Evolutionary conservation across 2,888 invertebrate genomes (phyloP).

Genomic region (Machimus rusticus): DNA sequence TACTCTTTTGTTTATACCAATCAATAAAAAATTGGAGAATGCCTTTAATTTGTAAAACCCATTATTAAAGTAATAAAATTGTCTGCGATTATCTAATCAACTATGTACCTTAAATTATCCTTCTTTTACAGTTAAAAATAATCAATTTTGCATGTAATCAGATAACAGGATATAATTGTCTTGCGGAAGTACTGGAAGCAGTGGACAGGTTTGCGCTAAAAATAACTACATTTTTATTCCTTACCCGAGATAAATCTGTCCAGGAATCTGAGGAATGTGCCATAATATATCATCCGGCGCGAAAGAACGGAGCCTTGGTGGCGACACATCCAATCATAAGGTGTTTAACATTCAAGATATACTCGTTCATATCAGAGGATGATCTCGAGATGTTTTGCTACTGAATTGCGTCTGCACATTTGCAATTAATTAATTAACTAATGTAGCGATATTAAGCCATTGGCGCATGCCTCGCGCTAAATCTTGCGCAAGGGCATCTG

Average conservation of each 20-base stretch:
- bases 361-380: background rate
- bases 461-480: background rate
- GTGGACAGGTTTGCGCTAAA: background rate
- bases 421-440: slow-evolving; percentile 45
- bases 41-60: background rate
- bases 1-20: no score
- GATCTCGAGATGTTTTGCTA: background rate
- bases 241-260: slow-evolving; percentile 16
- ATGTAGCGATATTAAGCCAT: slow-evolving; percentile 42
- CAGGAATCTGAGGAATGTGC: slow-evolving; percentile 10
- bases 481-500: background rate
- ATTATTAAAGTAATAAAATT: background rate
- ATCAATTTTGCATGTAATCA: background rate
- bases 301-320: background rate
- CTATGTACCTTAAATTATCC: background rate
- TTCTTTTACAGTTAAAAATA: slow-evolving; percentile 8
- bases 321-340: slow-evolving; percentile 22
- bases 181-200: slow-evolving; percentile 11
- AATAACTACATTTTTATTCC: slow-evolving; percentile 7
- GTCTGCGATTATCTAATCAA: background rate
- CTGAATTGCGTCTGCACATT: slow-evolving; percentile 17
- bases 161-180: slow-evolving; percentile 25
- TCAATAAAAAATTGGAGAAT: background rate
- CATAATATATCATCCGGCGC: background rate
- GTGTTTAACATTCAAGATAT: slow-evolving; percentile 17